Evolutionary conservation across 2,797 vertebrate genomes (phyloP).

Genomic region (Acomys russatus): DNA sequence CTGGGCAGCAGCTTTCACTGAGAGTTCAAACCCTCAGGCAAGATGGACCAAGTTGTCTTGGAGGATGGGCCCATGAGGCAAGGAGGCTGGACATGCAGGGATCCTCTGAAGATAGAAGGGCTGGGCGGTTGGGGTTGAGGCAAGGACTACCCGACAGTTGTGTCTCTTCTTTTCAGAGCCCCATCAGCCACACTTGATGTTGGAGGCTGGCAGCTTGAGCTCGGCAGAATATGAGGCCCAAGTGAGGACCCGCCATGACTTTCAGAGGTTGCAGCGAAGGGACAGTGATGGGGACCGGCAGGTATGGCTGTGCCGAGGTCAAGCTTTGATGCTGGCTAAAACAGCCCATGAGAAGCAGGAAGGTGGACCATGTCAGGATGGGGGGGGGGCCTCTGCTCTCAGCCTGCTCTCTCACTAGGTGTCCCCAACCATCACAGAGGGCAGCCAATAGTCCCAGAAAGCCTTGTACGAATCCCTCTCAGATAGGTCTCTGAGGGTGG

Average conservation of each 20-base stretch:
- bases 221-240: constrained; percentile 94
- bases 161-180: constrained; percentile 90
- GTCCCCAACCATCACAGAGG: neutral
- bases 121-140: neutral
- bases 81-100: neutral
- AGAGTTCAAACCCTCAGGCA: neutral
- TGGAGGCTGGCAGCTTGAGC: constrained; percentile 94
- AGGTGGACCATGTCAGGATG: neutral
- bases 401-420: neutral
- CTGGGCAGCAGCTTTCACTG: neutral
- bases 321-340: neutral
- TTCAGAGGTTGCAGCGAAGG: constrained; percentile 91
- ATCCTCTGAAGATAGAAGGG: neutral
- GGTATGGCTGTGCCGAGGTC: constrained; percentile 84
- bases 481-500: neutral
- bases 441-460: neutral
- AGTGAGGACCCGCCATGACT: constrained; percentile 93
- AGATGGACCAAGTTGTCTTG: neutral
- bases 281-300: constrained; percentile 93
- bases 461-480: neutral
- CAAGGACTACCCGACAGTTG: neutral
- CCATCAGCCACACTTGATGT: constrained; percentile 94
- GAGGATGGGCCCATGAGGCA: neutral
- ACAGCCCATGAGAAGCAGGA: neutral
- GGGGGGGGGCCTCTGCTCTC: neutral